A percentile compares a stretch with the other conserved stretches of the same genome.
Conservation (phyloP, 1,140 invertebrate species). For the Drosophila teissieri region DNA sequence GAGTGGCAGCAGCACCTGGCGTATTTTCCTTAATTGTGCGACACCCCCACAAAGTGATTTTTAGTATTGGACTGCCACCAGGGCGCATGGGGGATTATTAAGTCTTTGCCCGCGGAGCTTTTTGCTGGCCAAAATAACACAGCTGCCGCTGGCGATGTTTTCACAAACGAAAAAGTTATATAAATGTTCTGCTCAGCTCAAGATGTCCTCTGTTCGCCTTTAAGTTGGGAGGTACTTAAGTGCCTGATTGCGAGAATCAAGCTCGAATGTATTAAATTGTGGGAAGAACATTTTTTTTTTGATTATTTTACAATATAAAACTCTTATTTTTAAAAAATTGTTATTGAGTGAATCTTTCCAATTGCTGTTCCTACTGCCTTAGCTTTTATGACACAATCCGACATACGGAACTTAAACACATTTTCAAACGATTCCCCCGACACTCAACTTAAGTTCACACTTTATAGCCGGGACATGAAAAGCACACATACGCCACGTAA, state of each 20-base stretch:
- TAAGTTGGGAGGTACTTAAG: neutral
- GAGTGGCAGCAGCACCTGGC: constrained; percentile 29
- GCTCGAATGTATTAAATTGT: no score
- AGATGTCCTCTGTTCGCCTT: neutral
- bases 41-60: constrained; percentile 16
- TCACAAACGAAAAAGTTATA: constrained; percentile 7
- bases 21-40: constrained; percentile 28
- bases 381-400: neutral
- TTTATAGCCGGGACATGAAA: constrained; percentile 40
- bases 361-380: neutral
- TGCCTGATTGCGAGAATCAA: neutral
- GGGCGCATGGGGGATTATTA: constrained; percentile 38
- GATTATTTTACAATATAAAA: no score
- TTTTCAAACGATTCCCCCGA: constrained; percentile 28
- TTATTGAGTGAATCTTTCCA: neutral
- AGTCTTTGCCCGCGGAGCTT: constrained; percentile 17
- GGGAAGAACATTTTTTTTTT: no score
- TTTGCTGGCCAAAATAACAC: constrained; percentile 26
- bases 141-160: constrained; percentile 12
- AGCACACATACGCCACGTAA: constrained; percentile 41
- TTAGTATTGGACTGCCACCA: constrained; percentile 5
- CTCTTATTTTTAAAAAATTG: no score
- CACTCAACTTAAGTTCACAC: constrained; percentile 23
- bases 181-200: neutral
- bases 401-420: constrained; percentile 10